These are phyloP conservation scores for Chamaea fasciata DNA, from an alignment of 2,113 vertebrate genomes.

Conservation along the genomic window DNA sequence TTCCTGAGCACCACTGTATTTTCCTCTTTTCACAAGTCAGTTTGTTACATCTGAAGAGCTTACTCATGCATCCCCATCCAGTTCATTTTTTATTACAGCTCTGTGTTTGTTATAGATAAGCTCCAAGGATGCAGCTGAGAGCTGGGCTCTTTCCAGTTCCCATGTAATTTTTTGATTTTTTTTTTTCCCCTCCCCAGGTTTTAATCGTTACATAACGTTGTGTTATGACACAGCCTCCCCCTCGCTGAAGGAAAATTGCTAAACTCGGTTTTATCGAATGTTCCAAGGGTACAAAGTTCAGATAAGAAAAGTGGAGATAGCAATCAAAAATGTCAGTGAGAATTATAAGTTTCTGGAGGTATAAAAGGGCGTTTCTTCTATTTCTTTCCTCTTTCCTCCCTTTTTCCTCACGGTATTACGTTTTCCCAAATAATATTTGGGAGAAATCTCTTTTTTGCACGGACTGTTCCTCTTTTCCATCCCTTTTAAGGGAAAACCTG, in stretches of 20 bases:
- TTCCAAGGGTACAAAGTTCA: slow-evolving; percentile 51
- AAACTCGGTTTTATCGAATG: neutral
- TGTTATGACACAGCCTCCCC: slow-evolving; percentile 28
- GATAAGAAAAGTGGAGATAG: slow-evolving; percentile 31
- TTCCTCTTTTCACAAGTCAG: neutral
- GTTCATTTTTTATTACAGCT: slow-evolving; percentile 54
- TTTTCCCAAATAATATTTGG: neutral
- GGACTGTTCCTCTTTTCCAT: neutral
- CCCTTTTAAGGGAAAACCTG: neutral
- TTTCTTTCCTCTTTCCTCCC: neutral
- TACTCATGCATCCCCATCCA: slow-evolving; percentile 39
- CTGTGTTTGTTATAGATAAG: slow-evolving; percentile 55
- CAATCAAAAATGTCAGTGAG: slow-evolving; percentile 13
- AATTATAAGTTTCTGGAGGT: slow-evolving; percentile 10
- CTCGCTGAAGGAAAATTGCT: slow-evolving; percentile 29
- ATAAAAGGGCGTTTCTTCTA: neutral
- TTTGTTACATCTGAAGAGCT: slow-evolving; percentile 44
- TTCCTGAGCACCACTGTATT: neutral
- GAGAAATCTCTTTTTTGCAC: neutral
- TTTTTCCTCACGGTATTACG: neutral
- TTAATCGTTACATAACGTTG: slow-evolving; percentile 31
- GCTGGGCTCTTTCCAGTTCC: slow-evolving; percentile 35
- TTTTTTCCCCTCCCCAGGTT: neutral
- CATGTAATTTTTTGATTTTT: neutral
- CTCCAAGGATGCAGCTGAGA: slow-evolving; percentile 29